phyloP scores from a whole-genome alignment of 2,888 invertebrate genomes.

The Allolobophora icterica region DNA sequence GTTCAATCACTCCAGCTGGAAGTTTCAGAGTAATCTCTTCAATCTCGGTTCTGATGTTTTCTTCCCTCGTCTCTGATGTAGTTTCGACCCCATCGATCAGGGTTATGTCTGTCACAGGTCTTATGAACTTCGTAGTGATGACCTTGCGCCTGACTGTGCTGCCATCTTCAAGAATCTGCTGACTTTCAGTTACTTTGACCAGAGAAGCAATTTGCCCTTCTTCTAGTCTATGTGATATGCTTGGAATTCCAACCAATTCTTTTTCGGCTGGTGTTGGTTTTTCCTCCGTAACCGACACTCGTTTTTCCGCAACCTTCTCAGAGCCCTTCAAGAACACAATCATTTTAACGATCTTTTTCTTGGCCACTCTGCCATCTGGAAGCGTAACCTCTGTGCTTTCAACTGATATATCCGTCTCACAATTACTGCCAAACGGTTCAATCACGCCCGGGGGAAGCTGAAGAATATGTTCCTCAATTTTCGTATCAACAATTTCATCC shows the following conservation, averaged over 20 bases:
- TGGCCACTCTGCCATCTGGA: slow-evolving; percentile 33
- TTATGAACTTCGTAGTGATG: slow-evolving; percentile 38
- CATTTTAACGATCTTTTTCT: slow-evolving; percentile 34
- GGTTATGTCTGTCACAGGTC: slow-evolving; percentile 33
- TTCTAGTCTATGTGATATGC: background rate
- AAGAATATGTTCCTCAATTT: slow-evolving; percentile 35
- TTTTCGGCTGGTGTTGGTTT: background rate
- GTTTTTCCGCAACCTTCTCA: background rate
- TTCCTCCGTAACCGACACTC: background rate
- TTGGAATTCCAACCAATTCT: background rate
- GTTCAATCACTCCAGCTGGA: slow-evolving; percentile 37
- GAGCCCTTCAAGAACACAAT: slow-evolving; percentile 30
- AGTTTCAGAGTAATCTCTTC: slow-evolving; percentile 40
- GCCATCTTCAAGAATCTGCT: slow-evolving; percentile 36
- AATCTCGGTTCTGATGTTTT: slow-evolving; percentile 36
- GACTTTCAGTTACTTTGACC: slow-evolving; percentile 37
- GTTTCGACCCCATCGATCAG: slow-evolving; percentile 30
- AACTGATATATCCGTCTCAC: slow-evolving; percentile 32
- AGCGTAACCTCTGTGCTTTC: slow-evolving; percentile 22
- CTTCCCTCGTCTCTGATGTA: slow-evolving; percentile 22
- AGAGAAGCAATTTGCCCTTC: slow-evolving; percentile 35
- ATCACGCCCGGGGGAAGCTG: slow-evolving; percentile 35
- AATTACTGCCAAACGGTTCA: slow-evolving; percentile 34
- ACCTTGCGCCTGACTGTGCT: slow-evolving; percentile 39
- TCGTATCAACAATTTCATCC: slow-evolving; percentile 31